Conservation (phyloP, 2,113 vertebrate genomes). For the Lutjanus erythropterus region DNA sequence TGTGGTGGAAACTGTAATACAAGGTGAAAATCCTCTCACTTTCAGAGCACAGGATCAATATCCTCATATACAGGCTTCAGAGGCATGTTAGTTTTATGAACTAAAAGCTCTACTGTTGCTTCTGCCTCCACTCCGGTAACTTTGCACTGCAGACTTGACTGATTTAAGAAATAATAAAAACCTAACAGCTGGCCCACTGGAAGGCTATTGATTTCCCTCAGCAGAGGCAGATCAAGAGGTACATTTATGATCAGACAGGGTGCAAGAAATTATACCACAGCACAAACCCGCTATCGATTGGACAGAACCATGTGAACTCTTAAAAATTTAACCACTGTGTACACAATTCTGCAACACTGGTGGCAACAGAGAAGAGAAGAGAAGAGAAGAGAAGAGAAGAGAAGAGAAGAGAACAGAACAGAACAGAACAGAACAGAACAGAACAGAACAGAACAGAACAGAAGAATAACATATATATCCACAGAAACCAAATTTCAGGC, state of each 20-base stretch:
- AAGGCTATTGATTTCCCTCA: constrained; percentile 75
- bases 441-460: not conserved
- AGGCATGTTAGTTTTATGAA: constrained; percentile 76
- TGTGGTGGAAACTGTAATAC: constrained; percentile 49
- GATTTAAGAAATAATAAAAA: constrained; percentile 83
- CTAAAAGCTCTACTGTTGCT: constrained; percentile 70
- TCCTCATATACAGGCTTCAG: constrained; percentile 70
- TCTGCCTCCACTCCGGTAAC: constrained; percentile 54
- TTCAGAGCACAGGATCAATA: constrained; percentile 70
- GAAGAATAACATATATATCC: too few species aligned
- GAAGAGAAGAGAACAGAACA: not conserved
- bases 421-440: not conserved
- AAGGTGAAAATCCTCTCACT: constrained; percentile 55
- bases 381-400: not conserved
- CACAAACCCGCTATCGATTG: constrained; percentile 70
- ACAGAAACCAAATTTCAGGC: not conserved
- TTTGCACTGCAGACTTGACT: constrained; percentile 64
- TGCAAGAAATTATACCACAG: constrained; percentile 72
- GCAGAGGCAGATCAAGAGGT: constrained; percentile 75
- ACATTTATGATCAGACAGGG: constrained; percentile 78
- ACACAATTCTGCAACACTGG: constrained; percentile 31
- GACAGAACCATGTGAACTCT: constrained; percentile 55
- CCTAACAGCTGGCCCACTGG: constrained; percentile 75
- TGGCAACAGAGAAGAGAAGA: not conserved
- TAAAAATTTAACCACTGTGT: constrained; percentile 59